A percentile compares a stretch with the other conserved stretches of the same genome.
Conservation (phyloP, 2,888 invertebrate species). For the Pollenia amentaria region DNA sequence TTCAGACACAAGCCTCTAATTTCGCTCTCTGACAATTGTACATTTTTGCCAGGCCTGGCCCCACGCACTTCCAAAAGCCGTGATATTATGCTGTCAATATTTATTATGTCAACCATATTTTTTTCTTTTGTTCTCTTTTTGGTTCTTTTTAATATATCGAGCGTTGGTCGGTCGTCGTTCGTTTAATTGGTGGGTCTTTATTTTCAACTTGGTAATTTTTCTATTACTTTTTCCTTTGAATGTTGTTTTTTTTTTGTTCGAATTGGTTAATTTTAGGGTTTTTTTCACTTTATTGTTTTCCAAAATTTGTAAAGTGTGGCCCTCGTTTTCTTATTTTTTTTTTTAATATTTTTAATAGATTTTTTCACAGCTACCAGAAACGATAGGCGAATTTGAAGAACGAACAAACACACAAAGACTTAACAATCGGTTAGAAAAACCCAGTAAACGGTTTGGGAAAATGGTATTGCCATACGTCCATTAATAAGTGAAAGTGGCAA, state of each 20-base stretch:
- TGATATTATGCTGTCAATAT: conserved; percentile 84
- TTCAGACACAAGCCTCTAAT: conserved; percentile 98
- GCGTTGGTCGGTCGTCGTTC: conserved; percentile 72
- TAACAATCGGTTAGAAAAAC: conserved; percentile 78
- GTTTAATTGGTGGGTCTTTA: conserved; percentile 66
- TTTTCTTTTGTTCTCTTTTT: conserved; percentile 76
- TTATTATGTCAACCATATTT: conserved; percentile 83
- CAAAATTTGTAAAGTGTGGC: conserved; percentile 75
- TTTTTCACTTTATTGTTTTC: conserved; percentile 58
- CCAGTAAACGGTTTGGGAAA: conserved; percentile 72
- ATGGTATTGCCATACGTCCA: conserved; percentile 34
- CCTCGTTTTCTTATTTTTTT: conserved; percentile 76
- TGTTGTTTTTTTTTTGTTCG: conserved; percentile 71
- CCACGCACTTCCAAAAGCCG: conserved; percentile 90
- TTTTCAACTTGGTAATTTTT: conserved; percentile 62
- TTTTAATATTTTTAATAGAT: conserved; percentile 78
- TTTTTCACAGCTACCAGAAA: conserved; percentile 79
- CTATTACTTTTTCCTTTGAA: conserved; percentile 16
- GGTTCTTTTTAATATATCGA: conserved; percentile 64
- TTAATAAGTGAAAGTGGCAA: no score
- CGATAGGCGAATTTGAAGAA: conserved; percentile 76
- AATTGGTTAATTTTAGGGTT: conserved; percentile 60
- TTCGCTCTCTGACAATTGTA: conserved; percentile 99
- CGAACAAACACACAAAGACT: conserved; percentile 79
- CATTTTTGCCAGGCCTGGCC: conserved; percentile 99